phyloP scores from a whole-genome alignment of 1,140 invertebrate species.

The Anoplolepis gracilipes region DNA sequence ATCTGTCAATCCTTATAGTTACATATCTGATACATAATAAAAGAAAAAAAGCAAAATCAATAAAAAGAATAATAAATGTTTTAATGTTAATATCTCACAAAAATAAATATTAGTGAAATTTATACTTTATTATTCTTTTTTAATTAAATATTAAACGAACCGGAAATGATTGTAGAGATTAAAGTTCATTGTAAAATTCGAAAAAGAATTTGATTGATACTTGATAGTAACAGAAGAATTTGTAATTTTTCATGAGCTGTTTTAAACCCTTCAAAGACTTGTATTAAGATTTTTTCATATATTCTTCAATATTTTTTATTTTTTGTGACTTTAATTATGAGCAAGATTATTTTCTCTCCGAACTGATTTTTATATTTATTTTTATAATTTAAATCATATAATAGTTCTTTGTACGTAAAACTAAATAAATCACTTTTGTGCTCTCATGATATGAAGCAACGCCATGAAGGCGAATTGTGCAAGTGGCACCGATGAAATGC shows the following conservation, averaged over 20 bases:
- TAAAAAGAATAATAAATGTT: background rate
- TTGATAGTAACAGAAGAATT: background rate
- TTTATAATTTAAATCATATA: background rate
- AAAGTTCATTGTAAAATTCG: background rate
- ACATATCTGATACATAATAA: background rate
- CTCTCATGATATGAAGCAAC: background rate
- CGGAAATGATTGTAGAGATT: background rate
- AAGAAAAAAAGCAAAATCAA: too few relatives aligned
- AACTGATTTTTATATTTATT: background rate
- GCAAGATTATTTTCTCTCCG: background rate
- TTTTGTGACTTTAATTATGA: background rate
- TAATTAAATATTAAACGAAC: background rate
- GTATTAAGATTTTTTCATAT: background rate
- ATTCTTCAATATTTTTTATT: background rate
- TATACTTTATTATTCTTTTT: background rate
- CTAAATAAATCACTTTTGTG: slow-evolving; percentile 8
- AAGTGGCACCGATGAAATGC: background rate
- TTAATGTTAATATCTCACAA: background rate
- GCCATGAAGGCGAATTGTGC: slow-evolving; percentile 46
- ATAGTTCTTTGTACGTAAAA: background rate
- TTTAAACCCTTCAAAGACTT: background rate
- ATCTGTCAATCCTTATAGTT: background rate
- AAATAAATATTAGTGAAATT: too few relatives aligned
- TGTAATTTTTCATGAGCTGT: background rate
- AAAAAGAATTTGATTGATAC: background rate